phyloP scores from a whole-genome alignment of 2,888 invertebrate species.

The Orthonychiurus folsomi region DNA sequence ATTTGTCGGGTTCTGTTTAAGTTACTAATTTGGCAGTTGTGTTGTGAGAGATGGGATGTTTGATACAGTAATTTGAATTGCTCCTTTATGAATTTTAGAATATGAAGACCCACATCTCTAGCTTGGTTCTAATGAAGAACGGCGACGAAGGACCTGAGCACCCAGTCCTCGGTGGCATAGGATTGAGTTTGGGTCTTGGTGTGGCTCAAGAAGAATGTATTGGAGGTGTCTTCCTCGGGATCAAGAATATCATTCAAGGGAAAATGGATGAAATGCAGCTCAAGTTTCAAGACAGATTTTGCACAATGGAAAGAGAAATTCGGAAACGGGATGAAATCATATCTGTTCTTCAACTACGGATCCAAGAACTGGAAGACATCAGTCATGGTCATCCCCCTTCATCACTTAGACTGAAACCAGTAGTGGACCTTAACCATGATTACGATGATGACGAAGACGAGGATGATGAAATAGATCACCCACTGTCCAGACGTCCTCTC shows the following conservation, averaged over 20 bases:
- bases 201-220: slow-evolving; percentile 64
- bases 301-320: slow-evolving; percentile 70
- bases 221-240: slow-evolving; percentile 66
- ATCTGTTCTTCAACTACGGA: slow-evolving; percentile 62
- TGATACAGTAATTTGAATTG: too few relatives aligned
- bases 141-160: slow-evolving; percentile 3
- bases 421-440: slow-evolving; percentile 7
- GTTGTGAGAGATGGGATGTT: too few relatives aligned
- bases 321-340: slow-evolving; percentile 71
- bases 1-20: too few relatives aligned
- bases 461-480: slow-evolving; percentile 25
- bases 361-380: slow-evolving; percentile 56
- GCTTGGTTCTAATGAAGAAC: slow-evolving; percentile 9
- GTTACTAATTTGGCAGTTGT: too few relatives aligned
- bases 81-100: slow-evolving; percentile 25
- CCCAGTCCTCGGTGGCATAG: slow-evolving; percentile 12
- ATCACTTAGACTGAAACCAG: neutral
- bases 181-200: slow-evolving; percentile 25
- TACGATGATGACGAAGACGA: slow-evolving; percentile 31
- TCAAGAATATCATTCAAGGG: slow-evolving; percentile 69
- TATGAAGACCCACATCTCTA: slow-evolving; percentile 19
- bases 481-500: slow-evolving; percentile 1
- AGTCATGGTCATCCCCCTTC: neutral
- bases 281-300: slow-evolving; percentile 53
- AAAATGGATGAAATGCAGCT: slow-evolving; percentile 44